Evolutionary conservation across 2,888 invertebrate species (phyloP).

Genomic region (Meteorus colon): DNA sequence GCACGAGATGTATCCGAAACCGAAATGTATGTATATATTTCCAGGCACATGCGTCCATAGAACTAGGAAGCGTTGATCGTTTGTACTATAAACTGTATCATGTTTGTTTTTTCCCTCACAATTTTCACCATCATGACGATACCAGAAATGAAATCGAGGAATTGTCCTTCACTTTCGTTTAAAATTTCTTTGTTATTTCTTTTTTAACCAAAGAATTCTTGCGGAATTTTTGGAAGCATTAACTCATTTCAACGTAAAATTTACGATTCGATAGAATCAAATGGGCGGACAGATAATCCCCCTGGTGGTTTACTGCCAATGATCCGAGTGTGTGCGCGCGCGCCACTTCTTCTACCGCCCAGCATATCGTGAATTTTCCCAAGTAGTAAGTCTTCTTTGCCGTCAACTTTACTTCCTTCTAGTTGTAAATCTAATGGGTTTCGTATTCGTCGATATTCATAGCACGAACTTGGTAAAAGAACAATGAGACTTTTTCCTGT

Average conservation of each 20-base stretch:
- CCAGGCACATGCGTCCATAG: not conserved
- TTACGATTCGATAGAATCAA: conserved; percentile 22
- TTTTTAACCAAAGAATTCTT: not conserved
- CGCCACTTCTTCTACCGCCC: conserved; percentile 8
- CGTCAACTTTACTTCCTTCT: conserved; percentile 8
- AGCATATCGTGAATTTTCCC: conserved; percentile 6
- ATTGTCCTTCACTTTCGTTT: not conserved
- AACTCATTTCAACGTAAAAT: not conserved
- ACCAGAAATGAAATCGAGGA: not conserved
- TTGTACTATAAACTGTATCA: not conserved
- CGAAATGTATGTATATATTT: conserved; percentile 10
- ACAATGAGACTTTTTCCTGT: conserved; percentile 11
- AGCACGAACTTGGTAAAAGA: conserved; percentile 26
- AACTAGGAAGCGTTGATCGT: not conserved
- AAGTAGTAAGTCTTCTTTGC: conserved; percentile 14
- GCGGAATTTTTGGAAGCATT: conserved; percentile 10
- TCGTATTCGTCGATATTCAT: conserved; percentile 26
- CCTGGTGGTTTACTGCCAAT: conserved; percentile 19
- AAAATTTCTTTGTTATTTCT: not conserved
- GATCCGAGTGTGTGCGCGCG: conserved; percentile 2
- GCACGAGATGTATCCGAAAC: not conserved
- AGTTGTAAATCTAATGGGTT: conserved; percentile 31
- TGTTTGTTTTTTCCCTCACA: not conserved
- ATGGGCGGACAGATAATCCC: conserved; percentile 33
- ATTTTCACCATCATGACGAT: conserved; percentile 4